Percentiles rank a stretch among this genome's conserved stretches.
Conservation (phyloP, 1,140 invertebrate species). For the Magallana angulata region DNA sequence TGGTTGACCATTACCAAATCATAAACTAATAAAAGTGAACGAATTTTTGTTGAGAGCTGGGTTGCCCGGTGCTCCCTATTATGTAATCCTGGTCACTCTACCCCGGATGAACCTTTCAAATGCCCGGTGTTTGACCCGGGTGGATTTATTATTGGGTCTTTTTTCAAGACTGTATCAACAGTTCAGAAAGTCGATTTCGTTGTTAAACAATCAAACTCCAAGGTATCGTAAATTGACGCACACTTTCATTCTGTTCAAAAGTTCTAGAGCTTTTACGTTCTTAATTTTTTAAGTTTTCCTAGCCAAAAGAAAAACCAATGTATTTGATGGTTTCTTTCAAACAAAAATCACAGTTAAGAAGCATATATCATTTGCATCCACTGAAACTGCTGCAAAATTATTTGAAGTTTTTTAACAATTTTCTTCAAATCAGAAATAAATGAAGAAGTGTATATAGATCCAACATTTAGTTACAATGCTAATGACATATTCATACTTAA, state of each 20-base stretch:
- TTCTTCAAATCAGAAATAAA: too few relatives aligned
- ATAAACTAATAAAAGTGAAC: constrained; percentile 34
- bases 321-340: too few relatives aligned
- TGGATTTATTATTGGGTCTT: constrained; percentile 24
- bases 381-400: too few relatives aligned
- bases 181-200: constrained; percentile 12
- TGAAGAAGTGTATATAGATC: too few relatives aligned
- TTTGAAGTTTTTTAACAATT: too few relatives aligned
- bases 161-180: constrained; percentile 28
- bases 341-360: too few relatives aligned
- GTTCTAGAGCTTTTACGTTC: background rate
- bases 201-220: constrained; percentile 11
- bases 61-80: constrained; percentile 26
- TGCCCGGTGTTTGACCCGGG: constrained; percentile 27
- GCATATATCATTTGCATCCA: too few relatives aligned
- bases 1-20: constrained; percentile 35
- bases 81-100: constrained; percentile 12
- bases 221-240: constrained; percentile 10
- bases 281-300: too few relatives aligned
- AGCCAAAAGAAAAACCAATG: too few relatives aligned
- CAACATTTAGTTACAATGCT: too few relatives aligned
- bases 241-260: background rate
- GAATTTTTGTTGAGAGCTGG: constrained; percentile 30
- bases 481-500: too few relatives aligned
- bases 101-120: constrained; percentile 27